phyloP scores from a whole-genome alignment of 35 echinoderm and acorn worm genomes.

The Ophioderma brevispina region DNA sequence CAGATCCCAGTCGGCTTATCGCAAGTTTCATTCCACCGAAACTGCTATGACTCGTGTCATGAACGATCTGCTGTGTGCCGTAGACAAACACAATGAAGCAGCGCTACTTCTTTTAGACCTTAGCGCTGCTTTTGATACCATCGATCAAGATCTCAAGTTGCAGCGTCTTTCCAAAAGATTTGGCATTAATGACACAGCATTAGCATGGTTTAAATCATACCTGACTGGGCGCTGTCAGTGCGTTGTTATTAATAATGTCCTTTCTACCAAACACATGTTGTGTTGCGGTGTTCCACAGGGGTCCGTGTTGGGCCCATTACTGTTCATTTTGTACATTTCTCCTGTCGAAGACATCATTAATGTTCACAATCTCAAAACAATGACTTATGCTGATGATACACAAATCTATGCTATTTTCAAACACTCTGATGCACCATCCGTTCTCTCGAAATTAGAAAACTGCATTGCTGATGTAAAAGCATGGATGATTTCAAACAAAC shows the following conservation, averaged over 20 bases:
- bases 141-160: conserved; percentile 53
- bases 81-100: conserved; percentile 15
- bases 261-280: conserved; percentile 27
- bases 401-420: conserved; percentile 45
- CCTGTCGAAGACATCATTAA: conserved; percentile 68
- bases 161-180: conserved; percentile 14
- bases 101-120: conserved; percentile 60
- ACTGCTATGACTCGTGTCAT: conserved; percentile 30
- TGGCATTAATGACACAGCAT: conserved; percentile 24
- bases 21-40: conserved; percentile 30
- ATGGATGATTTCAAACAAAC: neutral
- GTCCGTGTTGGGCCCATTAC: conserved; percentile 55
- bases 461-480: neutral
- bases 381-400: conserved; percentile 76
- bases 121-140: neutral
- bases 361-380: conserved; percentile 39
- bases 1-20: conserved; percentile 13
- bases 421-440: neutral
- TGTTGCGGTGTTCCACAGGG: conserved; percentile 74
- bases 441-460: neutral
- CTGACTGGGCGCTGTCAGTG: conserved; percentile 24
- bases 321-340: conserved; percentile 60
- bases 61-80: conserved; percentile 9
- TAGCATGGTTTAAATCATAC: conserved; percentile 46
- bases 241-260: conserved; percentile 32